Evolutionary conservation across 2,888 invertebrate genomes (phyloP).

Genomic region (Onthophagus sagittarius): DNA sequence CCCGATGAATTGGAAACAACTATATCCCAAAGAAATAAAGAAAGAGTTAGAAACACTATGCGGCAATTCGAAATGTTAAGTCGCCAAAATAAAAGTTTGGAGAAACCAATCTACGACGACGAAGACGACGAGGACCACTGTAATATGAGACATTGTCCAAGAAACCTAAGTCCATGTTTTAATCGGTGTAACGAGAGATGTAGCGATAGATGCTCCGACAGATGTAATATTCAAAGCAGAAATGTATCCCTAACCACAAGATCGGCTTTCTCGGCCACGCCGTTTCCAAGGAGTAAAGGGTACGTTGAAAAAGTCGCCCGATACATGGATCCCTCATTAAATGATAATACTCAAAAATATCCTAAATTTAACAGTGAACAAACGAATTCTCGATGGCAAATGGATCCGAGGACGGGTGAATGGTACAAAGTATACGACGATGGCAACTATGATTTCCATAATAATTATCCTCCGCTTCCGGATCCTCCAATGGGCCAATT

Average conservation of each 20-base stretch:
- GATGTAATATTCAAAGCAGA: constrained; percentile 18
- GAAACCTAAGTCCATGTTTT: constrained; percentile 14
- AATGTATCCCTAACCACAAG: constrained; percentile 25
- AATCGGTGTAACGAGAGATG: constrained; percentile 18
- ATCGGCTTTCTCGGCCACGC: constrained; percentile 24
- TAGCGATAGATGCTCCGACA: neutral
- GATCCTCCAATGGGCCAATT: constrained; percentile 23
- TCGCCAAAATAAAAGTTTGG: constrained; percentile 39
- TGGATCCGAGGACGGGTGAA: constrained; percentile 36
- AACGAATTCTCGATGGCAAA: constrained; percentile 32
- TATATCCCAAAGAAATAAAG: constrained; percentile 41
- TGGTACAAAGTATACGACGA: constrained; percentile 37
- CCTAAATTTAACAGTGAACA: constrained; percentile 18
- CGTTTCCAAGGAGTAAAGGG: constrained; percentile 27
- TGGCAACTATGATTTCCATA: constrained; percentile 29
- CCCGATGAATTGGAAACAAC: constrained; percentile 45
- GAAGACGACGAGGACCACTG: constrained; percentile 27
- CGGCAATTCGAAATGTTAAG: constrained; percentile 44
- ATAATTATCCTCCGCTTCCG: constrained; percentile 31
- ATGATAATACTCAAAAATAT: constrained; percentile 24
- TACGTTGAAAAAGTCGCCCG: constrained; percentile 32
- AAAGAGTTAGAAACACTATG: constrained; percentile 43
- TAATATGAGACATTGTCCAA: constrained; percentile 13
- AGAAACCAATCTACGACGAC: constrained; percentile 40
- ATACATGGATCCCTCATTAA: constrained; percentile 30